Conservation (phyloP, 2,888 invertebrate genomes). For the Pachliopta kotzebuea region DNA sequence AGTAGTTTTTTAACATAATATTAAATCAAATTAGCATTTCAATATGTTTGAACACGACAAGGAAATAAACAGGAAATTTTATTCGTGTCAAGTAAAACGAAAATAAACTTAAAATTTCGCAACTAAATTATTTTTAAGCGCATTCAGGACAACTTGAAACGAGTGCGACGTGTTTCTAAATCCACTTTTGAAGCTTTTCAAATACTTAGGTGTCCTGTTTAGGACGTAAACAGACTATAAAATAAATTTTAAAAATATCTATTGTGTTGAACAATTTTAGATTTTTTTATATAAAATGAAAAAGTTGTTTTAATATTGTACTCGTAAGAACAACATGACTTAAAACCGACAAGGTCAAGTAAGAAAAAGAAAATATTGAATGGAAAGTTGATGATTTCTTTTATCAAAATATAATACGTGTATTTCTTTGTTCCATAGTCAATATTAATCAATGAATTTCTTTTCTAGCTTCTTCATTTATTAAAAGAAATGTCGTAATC, state of each 20-base stretch:
- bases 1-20: too few relatives aligned
- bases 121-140: conserved; percentile 31
- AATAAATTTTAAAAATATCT: neutral
- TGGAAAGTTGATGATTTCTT: too few relatives aligned
- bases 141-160: conserved; percentile 32
- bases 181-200: conserved; percentile 45
- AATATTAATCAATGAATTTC: too few relatives aligned
- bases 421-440: too few relatives aligned
- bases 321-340: too few relatives aligned
- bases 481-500: too few relatives aligned
- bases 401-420: too few relatives aligned
- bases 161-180: conserved; percentile 55
- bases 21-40: too few relatives aligned
- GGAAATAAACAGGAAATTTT: neutral
- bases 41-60: neutral
- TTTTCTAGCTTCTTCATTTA: too few relatives aligned
- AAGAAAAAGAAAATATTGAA: too few relatives aligned
- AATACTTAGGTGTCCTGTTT: conserved; percentile 31
- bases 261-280: neutral
- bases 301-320: too few relatives aligned
- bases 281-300: neutral
- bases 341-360: too few relatives aligned
- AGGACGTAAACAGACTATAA: conserved; percentile 20
- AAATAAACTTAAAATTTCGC: conserved; percentile 16
- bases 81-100: neutral